Evolutionary conservation across 2,797 vertebrate genomes (phyloP), one percentile per base, ranked within the genome.

Genomic region (Hoplostethus atlanticus): DNA sequence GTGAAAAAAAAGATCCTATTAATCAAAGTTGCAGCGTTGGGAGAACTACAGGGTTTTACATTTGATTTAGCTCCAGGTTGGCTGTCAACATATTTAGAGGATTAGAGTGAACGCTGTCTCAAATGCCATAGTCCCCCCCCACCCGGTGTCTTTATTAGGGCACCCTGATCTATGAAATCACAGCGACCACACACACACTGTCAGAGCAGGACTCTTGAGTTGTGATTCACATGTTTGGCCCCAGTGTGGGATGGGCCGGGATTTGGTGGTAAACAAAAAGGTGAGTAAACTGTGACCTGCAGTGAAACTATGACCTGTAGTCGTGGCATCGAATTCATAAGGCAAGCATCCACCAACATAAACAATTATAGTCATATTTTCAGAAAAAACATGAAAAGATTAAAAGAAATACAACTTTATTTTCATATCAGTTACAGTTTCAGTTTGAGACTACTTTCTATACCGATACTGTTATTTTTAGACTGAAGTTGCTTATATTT

Each of bases 1-100:
- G 34, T 62, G 65, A 28, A 63, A 62, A 75, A 68, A 70, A 71
- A 73, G 59, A 34, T 17, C 44, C 17, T 50, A 77, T 84, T 77
- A 81, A 87, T 90, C 76, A 88, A 79, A 91, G 79, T 66, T 61
- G 68, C 66, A 17, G 80, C 11, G 46, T 40, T 81, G 85, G 83
- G 76, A 80, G 68, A 78, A 47, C 68, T 71, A 34, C 64, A 80
- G 59, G 71, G 57, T 40, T 73, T 70, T 57, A 21, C 21, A 84
- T 79, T 73, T 68, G 71, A 81, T 89, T 82, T 59, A 6, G 56
- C 6, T 36, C 67, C 60, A 73, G 48, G 77, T 66, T 73, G 72
- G 28, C 48, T 69, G 60, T 76, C 53, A 64, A 21, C 72, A 79
- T 30, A 84, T 80, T 70, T 72, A 56, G 51, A 79, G 50, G 72